Evolutionary conservation across 2,113 vertebrate species (phyloP).

Genomic region (Stictonetta naevosa): DNA sequence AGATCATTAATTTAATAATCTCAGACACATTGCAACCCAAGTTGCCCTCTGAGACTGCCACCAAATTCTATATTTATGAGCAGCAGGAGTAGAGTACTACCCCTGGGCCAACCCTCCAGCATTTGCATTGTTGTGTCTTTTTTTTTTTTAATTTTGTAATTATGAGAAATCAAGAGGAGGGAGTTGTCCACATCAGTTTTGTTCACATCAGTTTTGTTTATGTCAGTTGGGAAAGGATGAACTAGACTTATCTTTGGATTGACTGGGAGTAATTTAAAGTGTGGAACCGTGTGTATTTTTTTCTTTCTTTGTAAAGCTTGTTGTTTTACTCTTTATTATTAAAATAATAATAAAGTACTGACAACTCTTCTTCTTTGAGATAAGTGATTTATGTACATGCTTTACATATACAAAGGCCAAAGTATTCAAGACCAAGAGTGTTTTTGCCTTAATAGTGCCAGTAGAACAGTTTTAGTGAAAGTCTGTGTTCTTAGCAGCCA

Average conservation of each 20-base stretch:
- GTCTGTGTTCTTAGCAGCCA: neutral
- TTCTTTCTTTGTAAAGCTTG: neutral
- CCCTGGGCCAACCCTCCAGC: neutral
- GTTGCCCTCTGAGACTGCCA: neutral
- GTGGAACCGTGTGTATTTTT: neutral
- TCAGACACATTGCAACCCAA: neutral
- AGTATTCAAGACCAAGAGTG: neutral
- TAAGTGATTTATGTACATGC: neutral
- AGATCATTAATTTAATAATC: neutral
- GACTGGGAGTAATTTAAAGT: neutral
- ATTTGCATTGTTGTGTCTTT: neutral
- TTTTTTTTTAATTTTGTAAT: neutral
- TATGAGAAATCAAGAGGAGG: neutral
- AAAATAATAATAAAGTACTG: neutral
- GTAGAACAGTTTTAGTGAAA: neutral
- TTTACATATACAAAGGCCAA: neutral
- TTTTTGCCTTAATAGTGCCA: neutral
- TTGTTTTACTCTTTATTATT: neutral
- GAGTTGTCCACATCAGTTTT: neutral
- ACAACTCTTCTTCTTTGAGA: neutral
- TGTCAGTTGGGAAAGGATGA: neutral
- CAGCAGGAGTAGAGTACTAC: neutral
- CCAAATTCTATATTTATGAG: neutral
- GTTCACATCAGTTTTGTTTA: too few species aligned
- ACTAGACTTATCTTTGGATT: neutral